Conservation (phyloP, 2,888 invertebrate species). For the Trachelus tabidus region DNA sequence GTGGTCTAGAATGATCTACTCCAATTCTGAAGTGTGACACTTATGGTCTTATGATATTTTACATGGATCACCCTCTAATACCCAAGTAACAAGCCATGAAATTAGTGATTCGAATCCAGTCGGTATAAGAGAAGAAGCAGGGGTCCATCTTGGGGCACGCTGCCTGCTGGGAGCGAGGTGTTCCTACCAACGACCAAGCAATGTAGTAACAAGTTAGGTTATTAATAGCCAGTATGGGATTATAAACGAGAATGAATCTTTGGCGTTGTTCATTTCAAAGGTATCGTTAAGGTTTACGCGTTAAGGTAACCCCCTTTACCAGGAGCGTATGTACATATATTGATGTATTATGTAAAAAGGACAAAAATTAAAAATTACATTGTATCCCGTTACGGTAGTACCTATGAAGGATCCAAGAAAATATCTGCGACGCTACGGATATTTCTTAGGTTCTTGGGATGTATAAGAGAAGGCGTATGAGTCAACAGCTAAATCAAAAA, state of each 20-base stretch:
- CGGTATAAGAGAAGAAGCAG: slow-evolving; percentile 27
- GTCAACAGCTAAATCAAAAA: slow-evolving; percentile 28
- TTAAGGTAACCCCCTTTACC: neutral
- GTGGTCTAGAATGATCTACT: neutral
- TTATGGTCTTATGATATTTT: neutral
- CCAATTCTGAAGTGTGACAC: neutral
- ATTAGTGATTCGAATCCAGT: slow-evolving; percentile 32
- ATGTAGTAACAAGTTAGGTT: slow-evolving; percentile 24
- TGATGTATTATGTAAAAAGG: neutral
- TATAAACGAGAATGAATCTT: slow-evolving; percentile 18
- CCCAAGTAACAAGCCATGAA: slow-evolving; percentile 25
- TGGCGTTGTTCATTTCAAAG: slow-evolving; percentile 3
- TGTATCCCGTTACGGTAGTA: neutral
- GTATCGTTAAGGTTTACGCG: slow-evolving; percentile 2
- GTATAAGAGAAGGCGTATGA: slow-evolving; percentile 5
- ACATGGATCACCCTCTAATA: neutral
- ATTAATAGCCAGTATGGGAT: slow-evolving; percentile 29
- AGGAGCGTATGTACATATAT: neutral
- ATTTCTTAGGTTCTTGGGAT: neutral
- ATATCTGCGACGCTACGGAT: neutral
- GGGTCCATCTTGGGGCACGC: slow-evolving; percentile 25
- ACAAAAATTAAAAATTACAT: neutral
- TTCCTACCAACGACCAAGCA: slow-evolving; percentile 26
- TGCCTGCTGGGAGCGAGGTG: slow-evolving; percentile 34
- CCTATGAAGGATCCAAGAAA: neutral